phyloP scores from a whole-genome alignment of 1,140 invertebrate genomes.

The Maconellicoccus hirsutus region DNA sequence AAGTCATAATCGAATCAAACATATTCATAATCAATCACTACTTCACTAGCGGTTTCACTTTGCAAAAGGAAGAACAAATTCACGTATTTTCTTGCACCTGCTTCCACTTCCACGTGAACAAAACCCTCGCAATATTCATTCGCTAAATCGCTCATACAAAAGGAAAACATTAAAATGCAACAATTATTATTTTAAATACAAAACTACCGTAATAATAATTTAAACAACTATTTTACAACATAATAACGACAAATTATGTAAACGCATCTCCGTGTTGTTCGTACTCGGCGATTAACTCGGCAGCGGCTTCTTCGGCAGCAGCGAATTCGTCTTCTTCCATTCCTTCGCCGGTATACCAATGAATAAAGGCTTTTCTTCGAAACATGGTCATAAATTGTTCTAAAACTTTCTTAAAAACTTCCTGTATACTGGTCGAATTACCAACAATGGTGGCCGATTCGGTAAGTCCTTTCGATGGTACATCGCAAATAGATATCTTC shows the following conservation, averaged over 20 bases:
- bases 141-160: no score
- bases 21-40: no score
- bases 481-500: slow-evolving; percentile 50
- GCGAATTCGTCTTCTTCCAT: slow-evolving; percentile 47
- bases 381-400: slow-evolving; percentile 49
- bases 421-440: slow-evolving; percentile 47
- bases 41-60: no score
- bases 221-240: neutral
- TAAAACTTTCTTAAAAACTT: slow-evolving; percentile 48
- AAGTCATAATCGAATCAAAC: no score
- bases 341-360: slow-evolving; percentile 66
- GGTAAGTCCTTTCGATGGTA: slow-evolving; percentile 41
- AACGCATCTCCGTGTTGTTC: neutral
- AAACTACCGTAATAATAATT: neutral
- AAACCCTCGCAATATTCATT: no score
- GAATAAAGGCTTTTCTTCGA: slow-evolving; percentile 47
- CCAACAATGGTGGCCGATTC: slow-evolving; percentile 41
- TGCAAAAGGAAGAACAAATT: no score
- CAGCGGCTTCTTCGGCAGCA: neutral
- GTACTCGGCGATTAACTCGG: slow-evolving; percentile 27
- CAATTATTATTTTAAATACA: neutral
- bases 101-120: no score
- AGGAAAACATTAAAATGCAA: neutral
- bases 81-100: no score
- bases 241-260: neutral